phyloP scores from a whole-genome alignment of 1,140 invertebrate species.

The Hydropsyche tenuis region DNA sequence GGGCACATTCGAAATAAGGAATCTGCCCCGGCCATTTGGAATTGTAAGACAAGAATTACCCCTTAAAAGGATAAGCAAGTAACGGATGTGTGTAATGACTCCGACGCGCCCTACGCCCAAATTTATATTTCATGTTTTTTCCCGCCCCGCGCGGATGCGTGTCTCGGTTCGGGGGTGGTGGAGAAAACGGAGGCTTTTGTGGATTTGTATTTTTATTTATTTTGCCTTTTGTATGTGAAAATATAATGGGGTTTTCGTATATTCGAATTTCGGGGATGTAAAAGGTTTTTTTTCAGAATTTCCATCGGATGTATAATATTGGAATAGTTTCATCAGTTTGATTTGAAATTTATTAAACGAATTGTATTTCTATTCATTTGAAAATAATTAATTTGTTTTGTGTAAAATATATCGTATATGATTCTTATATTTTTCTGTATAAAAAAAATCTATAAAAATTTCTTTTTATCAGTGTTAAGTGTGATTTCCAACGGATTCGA shows the following conservation, averaged over 20 bases:
- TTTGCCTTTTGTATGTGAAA: not conserved
- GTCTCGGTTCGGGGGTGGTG: no score
- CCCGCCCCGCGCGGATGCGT: conserved; percentile 44
- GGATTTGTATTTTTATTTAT: not conserved
- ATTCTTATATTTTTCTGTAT: no score
- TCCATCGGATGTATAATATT: no score
- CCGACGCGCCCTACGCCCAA: conserved; percentile 53
- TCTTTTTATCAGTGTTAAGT: no score
- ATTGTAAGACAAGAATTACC: conserved; percentile 61
- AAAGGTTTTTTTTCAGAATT: no score
- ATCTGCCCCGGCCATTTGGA: conserved; percentile 59
- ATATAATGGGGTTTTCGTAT: not conserved
- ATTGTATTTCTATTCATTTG: no score
- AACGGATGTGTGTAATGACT: conserved; percentile 61
- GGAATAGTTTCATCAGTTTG: no score
- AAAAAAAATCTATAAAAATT: not conserved
- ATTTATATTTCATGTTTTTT: conserved; percentile 61
- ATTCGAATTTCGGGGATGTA: no score
- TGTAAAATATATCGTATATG: no score
- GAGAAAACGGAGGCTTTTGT: not conserved
- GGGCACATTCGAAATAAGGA: conserved; percentile 45
- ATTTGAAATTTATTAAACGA: no score
- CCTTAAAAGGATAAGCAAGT: conserved; percentile 63
- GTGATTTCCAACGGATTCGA: conserved; percentile 11
- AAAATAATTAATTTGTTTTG: no score